Conservation (phyloP, 2,797 vertebrate species). For the Rhinophrynus dorsalis region DNA sequence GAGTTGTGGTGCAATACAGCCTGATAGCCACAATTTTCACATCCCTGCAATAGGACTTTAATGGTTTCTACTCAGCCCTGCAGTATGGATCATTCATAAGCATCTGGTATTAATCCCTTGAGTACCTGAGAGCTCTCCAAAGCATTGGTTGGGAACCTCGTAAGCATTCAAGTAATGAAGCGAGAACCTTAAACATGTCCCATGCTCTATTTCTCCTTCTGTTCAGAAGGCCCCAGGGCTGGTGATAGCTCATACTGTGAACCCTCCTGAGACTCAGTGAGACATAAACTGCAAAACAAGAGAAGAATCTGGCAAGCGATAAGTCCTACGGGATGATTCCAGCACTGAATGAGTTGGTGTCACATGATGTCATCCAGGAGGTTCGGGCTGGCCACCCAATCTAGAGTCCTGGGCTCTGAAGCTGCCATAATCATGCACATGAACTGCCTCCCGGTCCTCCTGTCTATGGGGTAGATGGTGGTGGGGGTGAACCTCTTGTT, state of each 20-base stretch:
- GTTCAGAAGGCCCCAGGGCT: neutral
- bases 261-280: too few species aligned
- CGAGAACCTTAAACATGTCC: neutral
- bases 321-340: too few species aligned
- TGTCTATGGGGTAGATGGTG: slow-evolving; percentile 96
- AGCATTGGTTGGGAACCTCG: too few species aligned
- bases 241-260: too few species aligned
- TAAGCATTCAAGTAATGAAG: too few species aligned
- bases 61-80: too few species aligned
- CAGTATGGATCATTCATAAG: too few species aligned
- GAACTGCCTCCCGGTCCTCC: slow-evolving; percentile 94
- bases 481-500: slow-evolving; percentile 95
- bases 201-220: neutral
- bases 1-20: too few species aligned
- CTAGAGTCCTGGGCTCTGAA: slow-evolving; percentile 90
- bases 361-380: slow-evolving; percentile 95
- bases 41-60: too few species aligned
- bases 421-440: slow-evolving; percentile 99
- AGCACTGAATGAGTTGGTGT: slow-evolving; percentile 15
- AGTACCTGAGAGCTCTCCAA: too few species aligned
- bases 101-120: too few species aligned
- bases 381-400: slow-evolving; percentile 94
- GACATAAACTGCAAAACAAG: slow-evolving; percentile 31
- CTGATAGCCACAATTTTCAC: too few species aligned
- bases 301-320: neutral